Conservation (phyloP, 64 coral and sea anemone genomes). For the Trachythela sp. region DNA sequence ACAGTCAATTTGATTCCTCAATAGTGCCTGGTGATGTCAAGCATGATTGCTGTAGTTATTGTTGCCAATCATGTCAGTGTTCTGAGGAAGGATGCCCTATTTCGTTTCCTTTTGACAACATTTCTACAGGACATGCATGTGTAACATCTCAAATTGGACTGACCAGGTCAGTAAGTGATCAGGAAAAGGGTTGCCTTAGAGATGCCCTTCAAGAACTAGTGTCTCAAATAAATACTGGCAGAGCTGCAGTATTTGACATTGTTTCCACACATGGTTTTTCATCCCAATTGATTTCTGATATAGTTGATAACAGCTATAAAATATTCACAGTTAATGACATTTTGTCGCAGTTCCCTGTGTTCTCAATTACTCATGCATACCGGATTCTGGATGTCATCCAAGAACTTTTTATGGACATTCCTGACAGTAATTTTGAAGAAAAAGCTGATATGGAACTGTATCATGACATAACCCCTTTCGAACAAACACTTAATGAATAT, state of each 20-base stretch:
- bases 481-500: too few relatives aligned
- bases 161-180: neutral
- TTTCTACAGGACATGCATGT: neutral
- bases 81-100: neutral
- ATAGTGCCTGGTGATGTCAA: neutral
- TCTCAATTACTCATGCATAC: neutral
- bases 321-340: conserved; percentile 26
- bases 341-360: conserved; percentile 1
- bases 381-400: neutral
- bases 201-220: conserved; percentile 4
- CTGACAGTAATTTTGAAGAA: neutral
- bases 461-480: too few relatives aligned
- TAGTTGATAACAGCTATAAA: neutral
- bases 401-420: conserved; percentile 20
- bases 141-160: neutral
- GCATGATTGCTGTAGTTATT: conserved; percentile 11
- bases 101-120: neutral
- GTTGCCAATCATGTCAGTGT: neutral
- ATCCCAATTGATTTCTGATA: conserved; percentile 7
- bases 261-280: conserved; percentile 37
- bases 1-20: neutral
- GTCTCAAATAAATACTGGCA: neutral
- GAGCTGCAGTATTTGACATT: neutral
- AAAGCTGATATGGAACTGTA: neutral
- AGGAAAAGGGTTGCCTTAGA: neutral